phyloP scores from a whole-genome alignment of 2,797 vertebrate genomes.

The Hypotaenidia okinawae region DNA sequence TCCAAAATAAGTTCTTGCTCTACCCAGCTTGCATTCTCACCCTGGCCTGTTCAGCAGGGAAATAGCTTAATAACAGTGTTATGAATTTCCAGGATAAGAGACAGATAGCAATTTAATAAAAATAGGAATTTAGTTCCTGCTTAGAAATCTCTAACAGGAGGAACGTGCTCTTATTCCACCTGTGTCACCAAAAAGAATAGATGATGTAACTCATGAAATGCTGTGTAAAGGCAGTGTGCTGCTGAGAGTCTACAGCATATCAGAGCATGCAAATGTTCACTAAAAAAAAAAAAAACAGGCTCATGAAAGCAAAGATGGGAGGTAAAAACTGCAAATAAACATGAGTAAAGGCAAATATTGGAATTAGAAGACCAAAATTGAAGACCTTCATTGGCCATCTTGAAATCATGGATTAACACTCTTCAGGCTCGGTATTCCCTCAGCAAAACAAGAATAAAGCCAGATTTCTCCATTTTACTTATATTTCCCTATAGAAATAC shows the following conservation, averaged over 20 bases:
- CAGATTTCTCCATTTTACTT: not conserved
- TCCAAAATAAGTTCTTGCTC: not conserved
- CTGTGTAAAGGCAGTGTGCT: not conserved
- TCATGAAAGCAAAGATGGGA: not conserved
- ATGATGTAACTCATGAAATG: not conserved
- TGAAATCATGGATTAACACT: not conserved
- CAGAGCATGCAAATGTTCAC: not conserved
- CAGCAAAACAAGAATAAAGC: not conserved
- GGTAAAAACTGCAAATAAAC: not conserved
- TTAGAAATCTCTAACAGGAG: not conserved
- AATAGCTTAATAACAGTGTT: not conserved
- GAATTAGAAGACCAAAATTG: not conserved
- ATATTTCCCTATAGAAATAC: not conserved
- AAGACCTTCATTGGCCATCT: not conserved
- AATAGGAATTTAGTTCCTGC: not conserved
- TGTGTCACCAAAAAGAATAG: not conserved
- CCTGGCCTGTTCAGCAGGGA: not conserved
- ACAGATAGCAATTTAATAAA: not conserved
- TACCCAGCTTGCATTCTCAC: not conserved
- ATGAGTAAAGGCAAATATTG: not conserved
- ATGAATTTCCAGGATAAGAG: not conserved
- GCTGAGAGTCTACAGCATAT: not conserved
- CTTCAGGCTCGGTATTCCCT: not conserved
- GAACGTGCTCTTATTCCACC: not conserved
- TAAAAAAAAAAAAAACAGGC: not conserved